Evolutionary conservation across 2,888 invertebrate species (phyloP), one percentile per base, ranked within the genome.

Genomic region (Hedychridium roseum): DNA sequence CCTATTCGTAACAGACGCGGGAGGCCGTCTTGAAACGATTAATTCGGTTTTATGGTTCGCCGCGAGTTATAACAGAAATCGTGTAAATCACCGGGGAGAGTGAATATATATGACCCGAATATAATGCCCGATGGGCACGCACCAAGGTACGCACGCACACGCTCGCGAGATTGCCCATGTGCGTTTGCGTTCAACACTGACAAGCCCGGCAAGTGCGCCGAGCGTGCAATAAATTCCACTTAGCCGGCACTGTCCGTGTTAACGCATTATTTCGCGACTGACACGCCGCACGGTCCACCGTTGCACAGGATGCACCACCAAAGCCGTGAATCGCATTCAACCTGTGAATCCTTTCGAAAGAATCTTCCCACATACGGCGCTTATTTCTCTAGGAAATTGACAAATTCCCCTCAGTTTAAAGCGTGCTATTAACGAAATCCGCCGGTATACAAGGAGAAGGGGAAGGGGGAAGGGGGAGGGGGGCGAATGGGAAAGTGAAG

Each of bases 181-280:
- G 30, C n/a, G 35, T 11, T 44, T 43, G 40, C n/a, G 48, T 38
- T 47, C 34, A 51, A 57, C 50, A 50, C 49, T 45, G 44, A 37
- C 50, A 46, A n/a, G 47, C 54, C 46, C 57, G 50, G 45, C 7
- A n/a, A 3, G 40, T 14, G 58, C 60, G 67, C 66, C 64, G 64
- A 43, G 59, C 54, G 50, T 41, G 62, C 49, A 53, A 66, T 66
- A 66, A 66, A 66, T 66, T 65, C 65, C 68, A 66, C 64, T 66
- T 60, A 67, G 57, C 53, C 56, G 56, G 50, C 40, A 34, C 32
- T 50, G 43, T 27, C 31, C 46, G 46, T 48, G 47, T 50, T 50
- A 59, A 56, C 43, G 47, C 23, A 23, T 23, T 28, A 20, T 23
- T n/a, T n/a, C n/a, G n/a, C n/a, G n/a, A n/a, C n/a, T n/a, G n/a